Percentiles rank a stretch among this genome's conserved stretches.
Conservation (phyloP, 2,113 vertebrate species). For the Eulemur rufifrons region DNA sequence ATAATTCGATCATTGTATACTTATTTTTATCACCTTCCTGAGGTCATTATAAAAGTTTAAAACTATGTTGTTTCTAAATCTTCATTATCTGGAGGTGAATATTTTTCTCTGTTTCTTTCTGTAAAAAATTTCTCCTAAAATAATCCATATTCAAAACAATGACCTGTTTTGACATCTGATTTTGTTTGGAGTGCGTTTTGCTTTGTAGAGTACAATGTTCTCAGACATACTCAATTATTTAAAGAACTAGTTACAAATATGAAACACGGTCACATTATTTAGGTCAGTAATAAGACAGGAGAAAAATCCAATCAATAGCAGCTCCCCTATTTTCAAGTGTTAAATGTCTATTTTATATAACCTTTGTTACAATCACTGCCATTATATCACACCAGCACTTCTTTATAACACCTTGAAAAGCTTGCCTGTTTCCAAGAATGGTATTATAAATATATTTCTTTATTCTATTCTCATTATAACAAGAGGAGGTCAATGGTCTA, state of each 20-base stretch:
- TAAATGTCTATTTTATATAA: conserved; percentile 79
- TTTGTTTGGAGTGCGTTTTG: conserved; percentile 43
- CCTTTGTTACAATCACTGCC: conserved; percentile 77
- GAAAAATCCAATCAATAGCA: conserved; percentile 65
- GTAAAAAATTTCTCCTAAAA: neutral
- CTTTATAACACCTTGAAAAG: conserved; percentile 84
- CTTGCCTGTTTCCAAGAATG: conserved; percentile 77
- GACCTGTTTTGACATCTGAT: neutral
- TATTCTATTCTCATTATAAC: conserved; percentile 83
- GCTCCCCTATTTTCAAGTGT: conserved; percentile 75
- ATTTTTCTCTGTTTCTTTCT: neutral
- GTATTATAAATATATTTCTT: conserved; percentile 83
- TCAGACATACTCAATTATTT: conserved; percentile 51
- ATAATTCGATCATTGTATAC: neutral
- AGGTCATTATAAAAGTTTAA: conserved; percentile 32
- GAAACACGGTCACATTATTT: conserved; percentile 37
- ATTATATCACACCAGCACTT: conserved; percentile 78
- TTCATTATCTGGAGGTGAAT: neutral
- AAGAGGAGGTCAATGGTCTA: conserved; percentile 86
- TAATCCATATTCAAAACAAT: neutral
- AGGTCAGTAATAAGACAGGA: conserved; percentile 39
- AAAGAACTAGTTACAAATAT: conserved; percentile 54
- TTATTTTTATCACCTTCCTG: neutral
- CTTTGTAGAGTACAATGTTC: neutral
- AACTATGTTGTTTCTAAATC: neutral